Conservation (phyloP, 2,113 vertebrate genomes). For the Phalacrocorax brasilianus region DNA sequence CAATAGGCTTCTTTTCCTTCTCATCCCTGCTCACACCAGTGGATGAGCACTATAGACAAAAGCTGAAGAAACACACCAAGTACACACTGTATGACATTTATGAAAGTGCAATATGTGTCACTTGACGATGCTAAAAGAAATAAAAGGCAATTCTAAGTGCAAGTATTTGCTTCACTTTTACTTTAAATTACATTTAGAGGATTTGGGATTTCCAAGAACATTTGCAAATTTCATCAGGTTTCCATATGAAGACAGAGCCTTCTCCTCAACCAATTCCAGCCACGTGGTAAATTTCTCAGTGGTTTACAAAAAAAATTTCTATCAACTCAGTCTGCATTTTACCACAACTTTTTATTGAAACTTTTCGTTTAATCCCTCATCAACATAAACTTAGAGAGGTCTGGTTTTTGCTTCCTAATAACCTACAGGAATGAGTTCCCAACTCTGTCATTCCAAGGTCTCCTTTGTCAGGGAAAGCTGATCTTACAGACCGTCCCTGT, state of each 20-base stretch:
- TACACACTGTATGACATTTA: not conserved
- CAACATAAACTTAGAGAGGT: not conserved
- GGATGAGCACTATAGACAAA: not conserved
- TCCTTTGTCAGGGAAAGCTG: not conserved
- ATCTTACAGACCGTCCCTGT: not conserved
- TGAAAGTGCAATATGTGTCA: not conserved
- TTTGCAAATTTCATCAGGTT: not conserved
- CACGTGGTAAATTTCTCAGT: not conserved
- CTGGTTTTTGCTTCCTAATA: not conserved
- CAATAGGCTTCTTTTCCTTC: not conserved
- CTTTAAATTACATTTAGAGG: not conserved
- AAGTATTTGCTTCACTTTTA: not conserved
- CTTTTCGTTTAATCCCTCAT: not conserved
- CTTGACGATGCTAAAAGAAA: not conserved
- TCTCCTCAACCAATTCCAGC: not conserved
- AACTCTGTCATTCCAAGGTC: not conserved
- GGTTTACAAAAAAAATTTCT: not conserved
- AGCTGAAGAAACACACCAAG: not conserved
- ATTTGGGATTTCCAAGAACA: not conserved
- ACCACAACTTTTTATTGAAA: not conserved
- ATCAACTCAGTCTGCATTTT: not conserved
- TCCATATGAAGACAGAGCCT: not conserved
- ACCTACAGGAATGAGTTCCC: fast-evolving
- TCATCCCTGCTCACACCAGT: not conserved
- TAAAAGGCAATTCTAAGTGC: not conserved